These are phyloP conservation scores for Poecile atricapillus DNA, from an alignment of 2,113 vertebrate species.

Conservation along the genomic window DNA sequence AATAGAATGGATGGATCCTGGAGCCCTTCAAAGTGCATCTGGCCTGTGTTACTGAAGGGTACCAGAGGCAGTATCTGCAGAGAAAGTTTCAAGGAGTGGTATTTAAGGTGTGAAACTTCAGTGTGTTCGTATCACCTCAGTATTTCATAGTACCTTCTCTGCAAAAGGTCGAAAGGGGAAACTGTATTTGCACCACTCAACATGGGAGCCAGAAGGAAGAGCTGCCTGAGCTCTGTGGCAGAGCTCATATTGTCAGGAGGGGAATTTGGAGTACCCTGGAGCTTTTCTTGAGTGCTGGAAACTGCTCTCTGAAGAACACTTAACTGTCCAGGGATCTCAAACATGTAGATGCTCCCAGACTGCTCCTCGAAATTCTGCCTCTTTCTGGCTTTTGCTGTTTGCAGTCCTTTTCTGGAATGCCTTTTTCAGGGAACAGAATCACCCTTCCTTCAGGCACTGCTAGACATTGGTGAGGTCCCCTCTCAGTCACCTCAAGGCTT, in stretches of 20 bases:
- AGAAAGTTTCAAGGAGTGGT: neutral
- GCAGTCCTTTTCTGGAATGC: neutral
- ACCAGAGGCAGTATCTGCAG: neutral
- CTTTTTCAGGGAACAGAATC: neutral
- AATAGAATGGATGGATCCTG: neutral
- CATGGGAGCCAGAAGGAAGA: neutral
- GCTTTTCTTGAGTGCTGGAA: neutral
- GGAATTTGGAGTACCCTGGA: neutral
- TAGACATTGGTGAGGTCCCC: neutral
- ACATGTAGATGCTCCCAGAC: neutral
- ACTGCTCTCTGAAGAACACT: neutral
- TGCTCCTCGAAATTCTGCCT: neutral
- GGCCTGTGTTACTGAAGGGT: neutral
- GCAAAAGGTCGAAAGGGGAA: neutral
- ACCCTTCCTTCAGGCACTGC: neutral
- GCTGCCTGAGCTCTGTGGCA: neutral
- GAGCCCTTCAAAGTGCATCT: neutral
- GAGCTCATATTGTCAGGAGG: neutral
- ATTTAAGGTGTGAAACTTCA: neutral
- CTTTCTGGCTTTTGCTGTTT: neutral
- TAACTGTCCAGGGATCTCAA: neutral
- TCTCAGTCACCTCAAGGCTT: neutral
- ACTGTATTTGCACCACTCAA: neutral
- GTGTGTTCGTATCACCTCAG: neutral
- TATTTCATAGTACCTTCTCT: neutral